phyloP scores from a whole-genome alignment of 2,797 vertebrate species.

The Scyliorhinus canicula region DNA sequence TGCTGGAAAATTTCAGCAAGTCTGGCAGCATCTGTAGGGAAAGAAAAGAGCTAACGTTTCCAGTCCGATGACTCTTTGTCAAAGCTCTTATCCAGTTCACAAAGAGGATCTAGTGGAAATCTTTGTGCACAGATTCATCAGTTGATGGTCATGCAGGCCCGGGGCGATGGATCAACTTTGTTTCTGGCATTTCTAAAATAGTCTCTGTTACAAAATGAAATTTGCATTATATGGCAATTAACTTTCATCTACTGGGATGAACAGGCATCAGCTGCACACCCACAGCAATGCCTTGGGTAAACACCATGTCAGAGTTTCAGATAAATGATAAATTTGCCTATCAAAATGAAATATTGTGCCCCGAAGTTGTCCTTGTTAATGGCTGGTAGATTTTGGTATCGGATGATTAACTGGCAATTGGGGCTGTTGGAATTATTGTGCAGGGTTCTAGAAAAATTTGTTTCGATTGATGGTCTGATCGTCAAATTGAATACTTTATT shows the following conservation, averaged over 20 bases:
- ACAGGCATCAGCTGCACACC: not conserved
- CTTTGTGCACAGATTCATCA: not conserved
- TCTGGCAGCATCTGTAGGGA: too few relatives aligned
- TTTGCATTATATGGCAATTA: not conserved
- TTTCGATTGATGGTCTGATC: not conserved
- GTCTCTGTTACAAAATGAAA: not conserved
- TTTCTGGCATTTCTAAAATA: not conserved
- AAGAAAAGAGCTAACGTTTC: too few relatives aligned
- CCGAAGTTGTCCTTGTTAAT: not conserved
- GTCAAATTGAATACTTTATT: not conserved
- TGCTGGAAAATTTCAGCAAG: too few relatives aligned
- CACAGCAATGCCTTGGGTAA: not conserved
- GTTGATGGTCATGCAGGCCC: not conserved
- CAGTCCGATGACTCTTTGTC: too few relatives aligned
- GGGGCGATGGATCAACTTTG: not conserved
- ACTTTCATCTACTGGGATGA: not conserved
- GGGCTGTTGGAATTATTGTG: not conserved
- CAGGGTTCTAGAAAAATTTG: not conserved
- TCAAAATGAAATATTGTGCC: slow-evolving; percentile 11
- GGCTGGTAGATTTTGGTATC: not conserved
- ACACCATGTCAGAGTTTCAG: not conserved
- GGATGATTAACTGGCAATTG: not conserved
- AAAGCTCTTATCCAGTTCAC: too few relatives aligned
- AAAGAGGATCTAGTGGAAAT: not conserved
- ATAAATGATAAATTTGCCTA: not conserved